phyloP scores from a whole-genome alignment of 2,113 vertebrate species.

The Salminus brasiliensis region DNA sequence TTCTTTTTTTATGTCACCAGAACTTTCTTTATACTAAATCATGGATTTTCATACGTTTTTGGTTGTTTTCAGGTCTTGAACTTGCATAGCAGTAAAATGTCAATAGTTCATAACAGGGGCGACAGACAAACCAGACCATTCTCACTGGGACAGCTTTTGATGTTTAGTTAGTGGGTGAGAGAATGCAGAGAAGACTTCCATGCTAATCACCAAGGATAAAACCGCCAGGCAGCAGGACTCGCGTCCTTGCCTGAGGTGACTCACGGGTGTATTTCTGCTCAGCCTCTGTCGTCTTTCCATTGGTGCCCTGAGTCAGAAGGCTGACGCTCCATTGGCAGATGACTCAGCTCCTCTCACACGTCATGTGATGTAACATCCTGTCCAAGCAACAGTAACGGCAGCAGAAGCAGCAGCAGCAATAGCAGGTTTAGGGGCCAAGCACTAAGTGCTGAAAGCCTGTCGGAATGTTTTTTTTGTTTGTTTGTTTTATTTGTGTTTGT shows the following conservation, averaged over 20 bases:
- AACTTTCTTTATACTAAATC: constrained; percentile 28
- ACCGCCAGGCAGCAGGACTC: not conserved
- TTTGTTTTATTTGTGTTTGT: not conserved
- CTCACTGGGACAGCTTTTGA: not conserved
- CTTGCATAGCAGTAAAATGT: constrained; percentile 9
- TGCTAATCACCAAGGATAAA: not conserved
- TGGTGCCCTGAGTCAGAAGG: not conserved
- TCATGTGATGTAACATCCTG: constrained; percentile 49
- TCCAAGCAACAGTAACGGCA: constrained; percentile 30
- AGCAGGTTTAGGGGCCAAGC: not conserved
- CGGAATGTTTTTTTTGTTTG: not conserved
- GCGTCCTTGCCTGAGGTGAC: constrained; percentile 22
- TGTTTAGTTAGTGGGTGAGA: not conserved
- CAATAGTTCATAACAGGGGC: not conserved
- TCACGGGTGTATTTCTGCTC: constrained; percentile 19
- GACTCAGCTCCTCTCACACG: constrained; percentile 32
- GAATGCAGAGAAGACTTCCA: not conserved
- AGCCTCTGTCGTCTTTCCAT: constrained; percentile 9
- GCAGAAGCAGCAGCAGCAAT: constrained; percentile 14
- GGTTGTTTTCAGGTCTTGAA: constrained; percentile 39
- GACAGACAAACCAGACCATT: not conserved
- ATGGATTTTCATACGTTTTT: not conserved
- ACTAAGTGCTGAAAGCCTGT: not conserved
- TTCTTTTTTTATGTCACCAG: constrained; percentile 17
- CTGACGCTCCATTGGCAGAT: constrained; percentile 28